phyloP scores from a whole-genome alignment of 2,888 invertebrate genomes.

The Acleris literana region DNA sequence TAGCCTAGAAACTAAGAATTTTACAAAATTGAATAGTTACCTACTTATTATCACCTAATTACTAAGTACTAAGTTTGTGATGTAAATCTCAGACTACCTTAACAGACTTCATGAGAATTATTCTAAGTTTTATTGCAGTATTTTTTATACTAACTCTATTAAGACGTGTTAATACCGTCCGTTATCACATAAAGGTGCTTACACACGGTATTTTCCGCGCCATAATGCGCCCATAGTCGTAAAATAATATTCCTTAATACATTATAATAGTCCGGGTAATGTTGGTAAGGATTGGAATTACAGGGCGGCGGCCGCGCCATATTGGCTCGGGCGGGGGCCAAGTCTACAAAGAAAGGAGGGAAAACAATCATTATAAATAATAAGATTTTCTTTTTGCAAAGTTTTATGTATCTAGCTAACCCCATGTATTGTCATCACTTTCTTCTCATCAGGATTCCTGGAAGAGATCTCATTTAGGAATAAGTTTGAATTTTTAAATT shows the following conservation, averaged over 20 bases:
- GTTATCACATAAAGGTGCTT: slow-evolving; percentile 53
- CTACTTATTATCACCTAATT: too few relatives aligned
- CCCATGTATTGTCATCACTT: too few relatives aligned
- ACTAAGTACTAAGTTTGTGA: too few relatives aligned
- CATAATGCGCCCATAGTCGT: slow-evolving; percentile 73
- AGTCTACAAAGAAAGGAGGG: slow-evolving; percentile 32
- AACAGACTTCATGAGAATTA: neutral
- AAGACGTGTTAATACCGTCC: slow-evolving; percentile 34
- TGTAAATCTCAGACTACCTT: too few relatives aligned
- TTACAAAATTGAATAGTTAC: too few relatives aligned
- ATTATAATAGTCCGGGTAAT: slow-evolving; percentile 83
- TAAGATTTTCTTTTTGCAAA: too few relatives aligned
- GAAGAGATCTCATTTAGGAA: too few relatives aligned
- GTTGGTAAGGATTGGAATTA: slow-evolving; percentile 82
- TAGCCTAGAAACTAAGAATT: too few relatives aligned
- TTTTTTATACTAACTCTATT: slow-evolving; percentile 25
- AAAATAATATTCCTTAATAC: slow-evolving; percentile 83
- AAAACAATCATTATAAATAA: slow-evolving; percentile 6
- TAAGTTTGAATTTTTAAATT: too few relatives aligned
- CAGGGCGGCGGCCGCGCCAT: slow-evolving; percentile 76
- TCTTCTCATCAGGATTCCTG: too few relatives aligned
- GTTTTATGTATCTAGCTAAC: too few relatives aligned
- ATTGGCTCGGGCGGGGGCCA: slow-evolving; percentile 55
- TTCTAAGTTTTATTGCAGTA: neutral
- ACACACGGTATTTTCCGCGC: slow-evolving; percentile 69